These are phyloP conservation scores for Hoplodrina ambigua DNA, from an alignment of 2,888 invertebrate genomes.

Conservation along the genomic window DNA sequence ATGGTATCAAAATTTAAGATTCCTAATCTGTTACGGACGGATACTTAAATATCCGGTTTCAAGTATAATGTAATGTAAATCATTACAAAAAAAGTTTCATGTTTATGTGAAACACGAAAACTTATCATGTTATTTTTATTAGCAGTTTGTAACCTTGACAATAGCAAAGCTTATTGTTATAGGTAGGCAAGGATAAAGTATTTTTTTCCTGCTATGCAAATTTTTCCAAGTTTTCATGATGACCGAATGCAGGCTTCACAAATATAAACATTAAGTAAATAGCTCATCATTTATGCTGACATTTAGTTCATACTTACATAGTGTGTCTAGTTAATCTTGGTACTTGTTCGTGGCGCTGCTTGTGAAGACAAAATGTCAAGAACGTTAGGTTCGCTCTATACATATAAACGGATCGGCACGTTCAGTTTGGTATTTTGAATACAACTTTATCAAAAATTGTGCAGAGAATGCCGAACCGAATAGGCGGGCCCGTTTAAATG, in stretches of 20 bases:
- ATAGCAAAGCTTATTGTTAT: conserved; percentile 16
- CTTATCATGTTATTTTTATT: neutral
- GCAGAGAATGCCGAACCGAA: no score
- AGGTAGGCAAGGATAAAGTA: conserved; percentile 7
- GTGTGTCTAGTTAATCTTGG: conserved; percentile 4
- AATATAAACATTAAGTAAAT: conserved; percentile 28
- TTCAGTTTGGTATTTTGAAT: no score
- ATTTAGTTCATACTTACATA: conserved; percentile 12
- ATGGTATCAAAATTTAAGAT: no score
- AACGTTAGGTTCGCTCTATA: no score
- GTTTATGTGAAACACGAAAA: conserved; percentile 5
- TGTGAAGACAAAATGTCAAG: no score
- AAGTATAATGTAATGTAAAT: neutral
- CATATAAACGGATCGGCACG: no score
- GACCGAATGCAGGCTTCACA: conserved; percentile 25
- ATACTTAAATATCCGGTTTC: neutral
- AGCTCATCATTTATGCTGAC: conserved; percentile 4
- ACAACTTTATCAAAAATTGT: no score
- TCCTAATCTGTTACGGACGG: neutral
- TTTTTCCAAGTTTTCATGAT: conserved; percentile 27
- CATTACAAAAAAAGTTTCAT: neutral
- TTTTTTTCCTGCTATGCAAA: conserved; percentile 18
- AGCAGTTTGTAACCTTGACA: conserved; percentile 13
- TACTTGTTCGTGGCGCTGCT: neutral
- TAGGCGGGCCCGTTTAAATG: no score